Conservation (phyloP, 2,113 vertebrate genomes). For the Cacatua alba region DNA sequence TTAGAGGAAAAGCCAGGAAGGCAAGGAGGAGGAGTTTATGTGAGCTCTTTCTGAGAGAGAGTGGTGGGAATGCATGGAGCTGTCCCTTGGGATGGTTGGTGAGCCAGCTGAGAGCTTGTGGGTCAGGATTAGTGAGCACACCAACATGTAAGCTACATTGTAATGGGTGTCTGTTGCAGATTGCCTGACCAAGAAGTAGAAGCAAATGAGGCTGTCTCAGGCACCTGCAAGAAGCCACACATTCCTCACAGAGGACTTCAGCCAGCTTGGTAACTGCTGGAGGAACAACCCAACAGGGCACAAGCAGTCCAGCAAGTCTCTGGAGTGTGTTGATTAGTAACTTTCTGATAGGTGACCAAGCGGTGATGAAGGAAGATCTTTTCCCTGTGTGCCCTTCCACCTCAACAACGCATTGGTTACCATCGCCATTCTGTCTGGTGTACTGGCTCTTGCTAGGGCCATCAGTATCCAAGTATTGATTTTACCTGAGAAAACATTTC, state of each 20-base stretch:
- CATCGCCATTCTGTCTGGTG: not conserved
- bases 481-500: not conserved
- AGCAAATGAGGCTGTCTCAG: not conserved
- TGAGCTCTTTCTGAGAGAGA: not conserved
- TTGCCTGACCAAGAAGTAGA: not conserved
- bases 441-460: not conserved
- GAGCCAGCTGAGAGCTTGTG: not conserved
- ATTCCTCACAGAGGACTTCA: not conserved
- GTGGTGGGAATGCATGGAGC: not conserved
- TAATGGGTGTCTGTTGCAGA: not conserved
- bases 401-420: not conserved
- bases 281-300: not conserved
- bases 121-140: not conserved
- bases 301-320: not conserved
- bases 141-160: fast-evolving
- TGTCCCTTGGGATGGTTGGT: not conserved
- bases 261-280: not conserved
- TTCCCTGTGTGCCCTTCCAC: not conserved
- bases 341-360: not conserved
- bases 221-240: not conserved
- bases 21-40: not conserved
- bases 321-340: not conserved
- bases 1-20: not conserved
- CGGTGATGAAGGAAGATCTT: not conserved
- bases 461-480: not conserved